Evolutionary conservation across 2,113 vertebrate genomes (phyloP).

Genomic region (Sphaerodactylus townsendi): DNA sequence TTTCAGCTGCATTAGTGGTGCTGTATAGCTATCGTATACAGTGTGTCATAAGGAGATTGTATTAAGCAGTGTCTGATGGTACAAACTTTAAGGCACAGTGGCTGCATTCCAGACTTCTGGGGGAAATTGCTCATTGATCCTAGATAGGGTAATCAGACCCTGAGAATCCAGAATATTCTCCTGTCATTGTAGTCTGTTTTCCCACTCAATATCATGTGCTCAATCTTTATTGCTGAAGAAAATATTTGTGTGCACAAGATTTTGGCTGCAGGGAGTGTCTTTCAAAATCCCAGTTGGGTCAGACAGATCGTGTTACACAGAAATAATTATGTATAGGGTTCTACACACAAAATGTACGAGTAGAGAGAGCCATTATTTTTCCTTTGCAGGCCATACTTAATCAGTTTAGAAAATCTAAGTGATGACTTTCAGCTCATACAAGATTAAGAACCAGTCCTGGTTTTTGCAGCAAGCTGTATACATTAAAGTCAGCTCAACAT

Average conservation of each 20-base stretch:
- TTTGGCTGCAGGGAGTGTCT: not conserved
- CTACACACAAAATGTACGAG: not conserved
- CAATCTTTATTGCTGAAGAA: not conserved
- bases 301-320: not conserved
- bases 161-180: not conserved
- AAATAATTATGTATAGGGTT: not conserved
- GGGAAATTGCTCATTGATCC: not conserved
- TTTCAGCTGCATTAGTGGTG: not conserved
- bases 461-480: conserved; percentile 64
- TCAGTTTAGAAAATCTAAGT: conserved; percentile 34
- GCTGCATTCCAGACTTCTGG: not conserved
- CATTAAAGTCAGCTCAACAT: conserved; percentile 17
- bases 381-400: not conserved
- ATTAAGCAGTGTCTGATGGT: not conserved
- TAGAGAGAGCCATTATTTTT: too few species aligned
- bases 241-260: not conserved
- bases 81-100: not conserved
- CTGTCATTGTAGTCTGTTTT: not conserved
- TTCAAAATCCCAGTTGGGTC: not conserved
- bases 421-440: conserved; percentile 58
- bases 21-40: not conserved
- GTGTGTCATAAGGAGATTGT: not conserved
- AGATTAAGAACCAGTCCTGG: conserved; percentile 54
- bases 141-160: not conserved
- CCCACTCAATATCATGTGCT: not conserved